Evolutionary conservation across 2,888 invertebrate species (phyloP), one percentile per base, ranked within the genome.

Genomic region (Taenaris catops): DNA sequence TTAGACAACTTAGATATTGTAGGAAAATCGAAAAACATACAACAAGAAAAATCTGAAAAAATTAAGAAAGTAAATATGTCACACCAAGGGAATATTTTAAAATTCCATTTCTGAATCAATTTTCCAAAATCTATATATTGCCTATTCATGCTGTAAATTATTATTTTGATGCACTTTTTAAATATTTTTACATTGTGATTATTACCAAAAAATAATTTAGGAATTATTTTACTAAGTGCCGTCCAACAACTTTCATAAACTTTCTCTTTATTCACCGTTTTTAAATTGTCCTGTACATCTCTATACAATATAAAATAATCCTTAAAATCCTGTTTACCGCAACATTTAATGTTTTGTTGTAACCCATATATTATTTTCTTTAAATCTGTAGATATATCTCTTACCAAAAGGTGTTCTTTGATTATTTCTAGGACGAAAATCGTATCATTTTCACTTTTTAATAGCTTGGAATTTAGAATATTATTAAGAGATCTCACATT

Each of bases 101-200:
- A 53, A 19, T 81, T 56, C 87, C 87, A 87, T 34, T 63, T 68
- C 19, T 48, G 40, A 5, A 73, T 31, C 4, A 61, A 33, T 39
- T 62, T 63, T 6, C 38, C 40, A 14, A 74, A 34, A 7, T 57
- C 41, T 14, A 78, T 49, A 54, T 78, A 63, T 49, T 87, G 80
- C 7, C 70, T 60, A 32, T 70, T 75, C 81, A 84, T 86, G 29
- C 75, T 74, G 44, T 59, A 73, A 38, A 87, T 47, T 8, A 68
- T 52, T 14, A 32, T 50, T 39, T 58, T 51, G 3, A 76, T 48
- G 5, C 73, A 41, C 41, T 59, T 63, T 38, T 56, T 67, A 29
- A 84, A 72, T 46, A 71, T 41, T 52, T 70, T 80, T 9, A 38
- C 46, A 51, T 87, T 87, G 5, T 63, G 54, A 38, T 59, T 61